Evolutionary conservation across 2,113 vertebrate genomes (phyloP), one percentile per base, ranked within the genome.

Genomic region (Myotis davidii): DNA sequence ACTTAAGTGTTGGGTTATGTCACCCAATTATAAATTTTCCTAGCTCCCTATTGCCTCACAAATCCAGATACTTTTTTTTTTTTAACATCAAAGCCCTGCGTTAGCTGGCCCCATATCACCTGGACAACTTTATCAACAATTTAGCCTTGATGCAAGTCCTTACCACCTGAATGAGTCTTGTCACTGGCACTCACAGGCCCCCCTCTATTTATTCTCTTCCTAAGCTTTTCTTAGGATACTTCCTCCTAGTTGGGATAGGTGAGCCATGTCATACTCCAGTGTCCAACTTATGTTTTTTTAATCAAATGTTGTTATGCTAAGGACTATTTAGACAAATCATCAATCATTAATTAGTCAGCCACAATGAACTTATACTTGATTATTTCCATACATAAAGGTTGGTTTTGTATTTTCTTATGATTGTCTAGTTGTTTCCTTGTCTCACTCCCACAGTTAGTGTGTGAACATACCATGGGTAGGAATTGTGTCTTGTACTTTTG

Each of bases 1-100:
- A 64, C 25, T 87, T 96, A 56, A 91, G 84, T 85, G 52, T 34
- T 89, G 42, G 48, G 4, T 65, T 72, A 13, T 76, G 9, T 88
- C 27, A 73, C 18, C 70, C 17, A 84, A 32, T 96, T 32, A 50
- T 76, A 74, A 34, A 83, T 88, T 82, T 94, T 56, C 74, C 82
- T 91, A 25, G 27, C 27, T 78, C 48, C 13, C 12, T 77, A 1
- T 78, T 77, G 39, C 52, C 64, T 85, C 23, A 95, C 42, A 48
- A 2, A 59, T 95, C n/a, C 32, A 48, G 17, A n/a, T 79, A 56
- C 52, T 8, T 59, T 59, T 72, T 8, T 56, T 56, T 72, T 32
- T 64, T 94, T 90, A 76, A 65, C 17, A 42, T 84, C 34, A 82
- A 29, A 96, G 25, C 27, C 34, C 21, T 89, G 25, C 25, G 9